Conservation (phyloP, 2,888 invertebrate species). For the Sisyra nigra region DNA sequence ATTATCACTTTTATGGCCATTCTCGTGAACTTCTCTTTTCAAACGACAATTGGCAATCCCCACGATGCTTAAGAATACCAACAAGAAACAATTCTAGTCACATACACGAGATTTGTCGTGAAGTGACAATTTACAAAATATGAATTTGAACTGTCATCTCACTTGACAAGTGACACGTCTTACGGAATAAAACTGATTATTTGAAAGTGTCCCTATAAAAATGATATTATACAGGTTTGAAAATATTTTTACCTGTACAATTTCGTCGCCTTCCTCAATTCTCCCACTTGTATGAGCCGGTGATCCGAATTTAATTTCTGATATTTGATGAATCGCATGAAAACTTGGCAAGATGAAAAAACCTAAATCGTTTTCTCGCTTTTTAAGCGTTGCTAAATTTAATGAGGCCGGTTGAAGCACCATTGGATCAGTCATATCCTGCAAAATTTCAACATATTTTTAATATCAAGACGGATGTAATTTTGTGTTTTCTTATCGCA, state of each 20-base stretch:
- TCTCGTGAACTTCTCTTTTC: no score
- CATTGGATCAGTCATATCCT: slow-evolving; percentile 75
- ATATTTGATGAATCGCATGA: slow-evolving; percentile 65
- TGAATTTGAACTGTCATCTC: no score
- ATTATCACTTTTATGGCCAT: no score
- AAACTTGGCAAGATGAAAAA: slow-evolving; percentile 79
- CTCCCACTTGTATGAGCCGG: slow-evolving; percentile 85
- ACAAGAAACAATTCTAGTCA: no score
- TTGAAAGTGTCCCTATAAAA: no score
- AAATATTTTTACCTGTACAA: slow-evolving; percentile 92
- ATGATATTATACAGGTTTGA: no score
- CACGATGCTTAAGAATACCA: no score
- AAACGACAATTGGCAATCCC: no score
- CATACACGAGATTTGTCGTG: no score
- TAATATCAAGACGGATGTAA: neutral
- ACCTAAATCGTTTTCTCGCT: slow-evolving; percentile 76
- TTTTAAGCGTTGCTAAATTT: slow-evolving; percentile 72
- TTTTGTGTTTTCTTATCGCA: slow-evolving; percentile 28
- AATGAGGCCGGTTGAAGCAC: slow-evolving; percentile 84
- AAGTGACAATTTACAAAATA: no score
- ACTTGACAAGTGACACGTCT: no score
- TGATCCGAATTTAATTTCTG: slow-evolving; percentile 78
- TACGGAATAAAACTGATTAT: no score
- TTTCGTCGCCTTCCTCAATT: slow-evolving; percentile 92
- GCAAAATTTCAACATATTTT: slow-evolving; percentile 12